These are phyloP conservation scores for Flabesymbios commensalis DNA, from an alignment of 2,888 invertebrate species.

Conservation along the genomic window DNA sequence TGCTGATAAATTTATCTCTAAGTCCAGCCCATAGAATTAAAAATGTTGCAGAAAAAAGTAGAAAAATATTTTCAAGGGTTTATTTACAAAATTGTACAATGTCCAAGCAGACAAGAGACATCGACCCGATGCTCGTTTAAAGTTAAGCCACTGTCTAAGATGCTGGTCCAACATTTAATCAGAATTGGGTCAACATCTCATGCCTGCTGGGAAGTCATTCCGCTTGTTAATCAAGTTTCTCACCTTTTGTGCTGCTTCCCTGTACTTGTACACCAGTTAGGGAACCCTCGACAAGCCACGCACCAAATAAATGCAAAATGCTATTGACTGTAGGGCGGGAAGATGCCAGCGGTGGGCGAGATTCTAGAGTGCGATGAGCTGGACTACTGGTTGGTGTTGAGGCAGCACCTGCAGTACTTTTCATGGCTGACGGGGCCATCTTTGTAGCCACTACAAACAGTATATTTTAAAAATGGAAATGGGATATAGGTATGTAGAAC, in stretches of 20 bases:
- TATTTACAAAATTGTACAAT: too few species aligned
- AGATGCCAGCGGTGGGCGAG: slow-evolving; percentile 51
- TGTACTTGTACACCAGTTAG: slow-evolving; percentile 77
- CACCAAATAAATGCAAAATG: slow-evolving; percentile 91
- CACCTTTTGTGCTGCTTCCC: slow-evolving; percentile 22
- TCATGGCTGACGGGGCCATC: background rate
- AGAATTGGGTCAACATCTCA: too few species aligned
- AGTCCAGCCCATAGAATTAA: too few species aligned
- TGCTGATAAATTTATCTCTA: too few species aligned
- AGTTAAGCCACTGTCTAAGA: too few species aligned
- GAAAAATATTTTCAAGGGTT: too few species aligned
- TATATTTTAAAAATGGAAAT: too few species aligned
- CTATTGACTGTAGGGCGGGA: slow-evolving; percentile 89
- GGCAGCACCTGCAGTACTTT: background rate
- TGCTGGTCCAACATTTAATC: too few species aligned
- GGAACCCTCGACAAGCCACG: slow-evolving; percentile 95
- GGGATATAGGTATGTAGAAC: too few species aligned
- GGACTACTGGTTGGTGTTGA: slow-evolving; percentile 18
- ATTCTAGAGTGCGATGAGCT: slow-evolving; percentile 39
- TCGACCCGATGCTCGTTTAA: too few species aligned
- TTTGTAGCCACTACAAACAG: background rate
- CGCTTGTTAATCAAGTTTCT: background rate
- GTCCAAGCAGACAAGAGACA: too few species aligned
- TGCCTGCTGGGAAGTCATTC: background rate
- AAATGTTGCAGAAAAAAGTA: too few species aligned